Evolutionary conservation across 2,888 invertebrate genomes (phyloP), one percentile per base, ranked within the genome.

Genomic region (Magallana nippona): DNA sequence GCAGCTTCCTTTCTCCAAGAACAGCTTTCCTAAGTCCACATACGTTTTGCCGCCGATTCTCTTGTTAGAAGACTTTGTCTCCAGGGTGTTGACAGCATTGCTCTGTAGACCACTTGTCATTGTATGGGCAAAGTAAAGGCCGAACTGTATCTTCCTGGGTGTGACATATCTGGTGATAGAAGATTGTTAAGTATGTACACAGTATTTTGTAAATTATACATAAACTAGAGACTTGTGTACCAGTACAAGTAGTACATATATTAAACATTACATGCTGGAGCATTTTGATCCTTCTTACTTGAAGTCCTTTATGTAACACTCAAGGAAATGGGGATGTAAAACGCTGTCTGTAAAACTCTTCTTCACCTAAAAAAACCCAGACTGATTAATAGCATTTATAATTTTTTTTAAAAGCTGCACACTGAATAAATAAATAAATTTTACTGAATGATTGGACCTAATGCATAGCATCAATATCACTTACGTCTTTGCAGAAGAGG

Each of bases 401-500:
- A 44, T 5, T 44, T 44, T 44, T 44, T 44, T 44, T 44, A 5
- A 5, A 44, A 44, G 44, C 5, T 44, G 44, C 8, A 44, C 5
- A 44, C 8, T 44, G 44, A 44, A 44, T 44, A 44, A 8, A 77
- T 19, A 19, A 11, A 77, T 22, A 77, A 19, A 79, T 11, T 32
- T 44, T 44, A 79, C 44, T 79, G 15, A 13, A 32, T 1, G 17
- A 32, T 79, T 11, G 19, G 8, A 79, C 13, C 11, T 13, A 79
- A 55, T 79, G 13, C 5, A 55, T 19, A 15, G 19, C 44, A 19
- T 10, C n/a, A 32, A 32, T 19, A 78, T 32, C 32, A 83, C 89
- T 88, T 85, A 90, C 89, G 88, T 90, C 89, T 84, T 87, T 84
- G 85, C 89, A 90, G 82, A 90, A 87, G 55, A 86, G 86, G 11